Percentiles rank a stretch among this genome's conserved stretches.
Evolutionary conservation across 1,140 invertebrate genomes (phyloP).

Genomic region (Panulirus ornatus): DNA sequence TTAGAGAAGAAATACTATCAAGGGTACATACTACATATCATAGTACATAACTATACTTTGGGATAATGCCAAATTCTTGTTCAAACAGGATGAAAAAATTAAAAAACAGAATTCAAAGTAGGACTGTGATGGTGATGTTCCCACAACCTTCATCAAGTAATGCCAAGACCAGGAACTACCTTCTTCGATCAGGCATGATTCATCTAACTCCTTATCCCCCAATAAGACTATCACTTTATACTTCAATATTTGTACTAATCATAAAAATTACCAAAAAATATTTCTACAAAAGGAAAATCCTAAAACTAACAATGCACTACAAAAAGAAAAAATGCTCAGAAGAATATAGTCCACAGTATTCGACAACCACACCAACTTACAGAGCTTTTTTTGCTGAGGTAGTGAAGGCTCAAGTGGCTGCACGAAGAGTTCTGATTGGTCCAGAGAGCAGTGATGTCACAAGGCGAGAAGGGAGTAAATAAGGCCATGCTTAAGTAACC

Average conservation of each 20-base stretch:
- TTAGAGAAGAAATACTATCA: no score
- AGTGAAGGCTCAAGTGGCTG: constrained; percentile 48
- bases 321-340: neutral
- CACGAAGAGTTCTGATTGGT: constrained; percentile 61
- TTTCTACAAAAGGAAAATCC: neutral
- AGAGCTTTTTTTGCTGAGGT: neutral
- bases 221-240: neutral
- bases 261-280: neutral
- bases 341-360: neutral
- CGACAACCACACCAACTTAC: constrained; percentile 4
- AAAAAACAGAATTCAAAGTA: no score
- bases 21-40: no score
- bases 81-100: no score
- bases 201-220: neutral
- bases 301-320: neutral
- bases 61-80: no score
- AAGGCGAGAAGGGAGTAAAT: constrained; percentile 34
- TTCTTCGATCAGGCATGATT: neutral
- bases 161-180: no score
- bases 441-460: constrained; percentile 58
- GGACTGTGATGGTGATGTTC: no score
- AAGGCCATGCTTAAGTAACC: constrained; percentile 45
- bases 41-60: no score
- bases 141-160: no score
- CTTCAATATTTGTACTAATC: neutral